phyloP scores from a whole-genome alignment of 2,113 vertebrate genomes.

The Entelurus aequoreus region DNA sequence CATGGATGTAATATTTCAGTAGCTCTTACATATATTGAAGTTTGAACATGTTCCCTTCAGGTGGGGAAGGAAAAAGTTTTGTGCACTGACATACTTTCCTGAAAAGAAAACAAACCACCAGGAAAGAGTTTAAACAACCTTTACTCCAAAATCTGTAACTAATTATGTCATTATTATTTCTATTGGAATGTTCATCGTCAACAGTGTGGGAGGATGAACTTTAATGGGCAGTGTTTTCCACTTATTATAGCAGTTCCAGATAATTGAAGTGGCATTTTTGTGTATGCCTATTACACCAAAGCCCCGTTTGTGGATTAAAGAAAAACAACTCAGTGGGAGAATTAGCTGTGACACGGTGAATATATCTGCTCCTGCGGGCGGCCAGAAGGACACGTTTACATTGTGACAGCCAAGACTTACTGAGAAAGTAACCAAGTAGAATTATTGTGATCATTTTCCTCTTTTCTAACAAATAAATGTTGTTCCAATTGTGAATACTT shows the following conservation, averaged over 20 bases:
- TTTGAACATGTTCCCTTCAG: too few relatives aligned
- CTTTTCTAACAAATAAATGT: too few relatives aligned
- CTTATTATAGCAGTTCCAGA: slow-evolving; percentile 55
- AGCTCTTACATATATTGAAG: too few relatives aligned
- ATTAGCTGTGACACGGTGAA: slow-evolving; percentile 25
- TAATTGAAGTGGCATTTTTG: slow-evolving; percentile 57
- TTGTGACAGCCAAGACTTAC: slow-evolving; percentile 8
- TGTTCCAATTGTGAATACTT: too few relatives aligned
- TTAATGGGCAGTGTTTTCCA: slow-evolving; percentile 49
- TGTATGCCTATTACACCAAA: slow-evolving; percentile 54
- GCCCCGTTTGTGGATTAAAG: slow-evolving; percentile 50
- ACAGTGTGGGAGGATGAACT: slow-evolving; percentile 40
- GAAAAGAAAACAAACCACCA: too few relatives aligned
- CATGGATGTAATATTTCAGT: too few relatives aligned
- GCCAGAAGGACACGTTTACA: background rate
- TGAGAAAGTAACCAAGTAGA: background rate
- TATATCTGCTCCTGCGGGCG: slow-evolving; percentile 11
- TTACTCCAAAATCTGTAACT: too few relatives aligned
- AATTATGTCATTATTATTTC: too few relatives aligned
- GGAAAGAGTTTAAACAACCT: too few relatives aligned
- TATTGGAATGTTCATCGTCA: slow-evolving; percentile 21
- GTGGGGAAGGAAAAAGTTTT: too few relatives aligned
- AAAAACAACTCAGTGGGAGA: slow-evolving; percentile 20
- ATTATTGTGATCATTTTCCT: too few relatives aligned
- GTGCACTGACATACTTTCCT: too few relatives aligned